A percentile compares a stretch with the other conserved stretches of the same genome.
Conservation (phyloP, 2,888 invertebrate species). For the Apodemia mormo region DNA sequence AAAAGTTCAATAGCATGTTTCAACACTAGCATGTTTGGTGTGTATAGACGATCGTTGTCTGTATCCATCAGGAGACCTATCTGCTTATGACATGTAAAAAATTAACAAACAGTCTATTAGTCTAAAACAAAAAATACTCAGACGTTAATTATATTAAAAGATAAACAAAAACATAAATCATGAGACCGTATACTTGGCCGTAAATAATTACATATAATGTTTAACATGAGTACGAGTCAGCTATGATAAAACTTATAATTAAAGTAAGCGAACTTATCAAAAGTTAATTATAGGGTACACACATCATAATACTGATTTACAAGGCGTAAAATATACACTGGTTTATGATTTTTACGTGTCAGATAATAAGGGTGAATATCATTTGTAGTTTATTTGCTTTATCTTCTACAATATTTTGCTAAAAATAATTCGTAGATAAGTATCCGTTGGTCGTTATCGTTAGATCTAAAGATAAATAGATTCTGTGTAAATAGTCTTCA, state of each 20-base stretch:
- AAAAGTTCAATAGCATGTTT: too few species aligned
- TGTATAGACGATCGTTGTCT: too few species aligned
- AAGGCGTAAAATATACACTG: background rate
- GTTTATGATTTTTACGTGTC: background rate
- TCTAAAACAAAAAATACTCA: background rate
- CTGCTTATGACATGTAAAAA: too few species aligned
- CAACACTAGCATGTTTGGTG: too few species aligned
- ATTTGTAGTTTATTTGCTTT: background rate
- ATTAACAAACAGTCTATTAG: too few species aligned
- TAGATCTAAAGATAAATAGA: background rate
- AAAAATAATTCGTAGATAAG: slow-evolving; percentile 8
- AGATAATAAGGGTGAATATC: background rate
- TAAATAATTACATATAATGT: slow-evolving; percentile 14
- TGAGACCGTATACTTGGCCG: background rate
- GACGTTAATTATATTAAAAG: background rate
- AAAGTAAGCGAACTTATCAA: slow-evolving; percentile 46
- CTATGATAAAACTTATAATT: slow-evolving; percentile 30
- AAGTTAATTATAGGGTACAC: slow-evolving; percentile 48
- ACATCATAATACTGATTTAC: slow-evolving; percentile 18
- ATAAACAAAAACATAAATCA: slow-evolving; percentile 11
- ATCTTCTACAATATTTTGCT: background rate
- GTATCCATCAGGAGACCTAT: too few species aligned
- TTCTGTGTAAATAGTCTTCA: background rate
- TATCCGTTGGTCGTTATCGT: background rate
- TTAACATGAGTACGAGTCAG: slow-evolving; percentile 14